These are phyloP conservation scores for Leptinotarsa defecta DNA, from an alignment of 1,140 invertebrate species.

Conservation along the genomic window DNA sequence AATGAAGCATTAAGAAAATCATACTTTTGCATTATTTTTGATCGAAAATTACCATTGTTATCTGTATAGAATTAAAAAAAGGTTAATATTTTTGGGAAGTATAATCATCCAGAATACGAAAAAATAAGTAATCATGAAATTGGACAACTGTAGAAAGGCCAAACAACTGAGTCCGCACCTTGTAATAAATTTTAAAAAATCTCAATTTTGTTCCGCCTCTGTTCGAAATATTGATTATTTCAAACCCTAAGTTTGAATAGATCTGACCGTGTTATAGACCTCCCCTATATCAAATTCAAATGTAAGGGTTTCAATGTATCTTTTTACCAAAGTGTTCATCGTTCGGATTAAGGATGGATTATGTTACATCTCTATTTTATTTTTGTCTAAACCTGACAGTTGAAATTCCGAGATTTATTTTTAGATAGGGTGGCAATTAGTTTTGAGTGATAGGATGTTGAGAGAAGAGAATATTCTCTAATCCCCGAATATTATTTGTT, in stretches of 20 bases:
- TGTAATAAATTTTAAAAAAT: not conserved
- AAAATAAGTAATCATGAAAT: no score
- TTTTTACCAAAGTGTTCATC: not conserved
- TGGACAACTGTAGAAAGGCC: no score
- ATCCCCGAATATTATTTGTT: not conserved
- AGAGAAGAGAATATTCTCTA: not conserved
- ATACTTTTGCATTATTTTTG: no score
- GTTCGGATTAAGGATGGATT: conserved; percentile 7
- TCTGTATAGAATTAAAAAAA: no score
- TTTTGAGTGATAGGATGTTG: not conserved
- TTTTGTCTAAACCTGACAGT: not conserved
- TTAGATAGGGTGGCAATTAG: not conserved
- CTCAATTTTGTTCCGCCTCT: not conserved
- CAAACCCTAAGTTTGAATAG: not conserved
- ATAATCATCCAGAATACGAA: no score
- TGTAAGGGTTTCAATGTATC: conserved; percentile 4
- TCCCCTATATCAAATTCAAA: conserved; percentile 23
- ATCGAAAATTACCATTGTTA: no score
- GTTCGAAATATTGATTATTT: not conserved
- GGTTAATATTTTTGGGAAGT: no score
- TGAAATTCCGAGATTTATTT: not conserved
- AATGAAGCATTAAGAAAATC: no score
- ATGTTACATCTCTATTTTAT: conserved; percentile 10
- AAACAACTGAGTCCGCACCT: no score
- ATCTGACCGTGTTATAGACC: not conserved